Base-by-base conservation (phyloP, 1,140 invertebrate species). In the Dreissena polymorpha region DNA sequence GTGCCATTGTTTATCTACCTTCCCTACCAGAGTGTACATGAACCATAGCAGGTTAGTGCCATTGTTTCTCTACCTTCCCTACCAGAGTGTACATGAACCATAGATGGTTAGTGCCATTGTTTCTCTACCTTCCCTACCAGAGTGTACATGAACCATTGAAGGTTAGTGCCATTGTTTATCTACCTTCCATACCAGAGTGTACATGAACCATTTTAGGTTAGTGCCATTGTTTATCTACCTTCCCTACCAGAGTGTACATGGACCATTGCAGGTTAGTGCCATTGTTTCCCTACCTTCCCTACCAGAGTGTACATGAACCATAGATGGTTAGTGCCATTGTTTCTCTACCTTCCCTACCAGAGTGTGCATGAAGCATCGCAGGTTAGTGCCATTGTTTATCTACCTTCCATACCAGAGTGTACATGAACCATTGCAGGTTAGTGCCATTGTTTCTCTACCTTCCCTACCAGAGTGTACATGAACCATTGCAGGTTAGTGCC, bases 361-460 rank as follows among this genome's bases (percentile, higher is more conserved):
- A 81, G 67, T 78, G 86, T 87, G 8, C 86, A 87, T 50, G 82
- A 84, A 21, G 90, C 90, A 25, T 68, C 89, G 23, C 83, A 93
- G 88, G 87, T 88, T 39, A 5, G 39, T 39, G 39, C n/a, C n/a
- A n/a, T 39, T 18, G 39, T 65, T 23, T 39, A 27, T 88, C 10
- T 88, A 88, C 60, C 57, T 88, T 18, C 69, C 85, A 3, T 88
- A 85, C 64, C 85, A 88, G 55, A 81, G 67, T 78, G 86, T 87
- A 13, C 86, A 87, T 50, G 82, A 84, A 21, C 91, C 90, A 25
- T 68, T 90, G 23, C 83, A 93, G 88, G 87, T 88, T 39, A 5
- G 39, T 39, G 39, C n/a, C n/a, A n/a, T 39, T 18, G 39, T 65
- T 23, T 39, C 51, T 88, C 10, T 88, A 88, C 60, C 57, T 88